Base-by-base conservation (phyloP, 2,888 invertebrate species). In the Clostera curtula region DNA sequence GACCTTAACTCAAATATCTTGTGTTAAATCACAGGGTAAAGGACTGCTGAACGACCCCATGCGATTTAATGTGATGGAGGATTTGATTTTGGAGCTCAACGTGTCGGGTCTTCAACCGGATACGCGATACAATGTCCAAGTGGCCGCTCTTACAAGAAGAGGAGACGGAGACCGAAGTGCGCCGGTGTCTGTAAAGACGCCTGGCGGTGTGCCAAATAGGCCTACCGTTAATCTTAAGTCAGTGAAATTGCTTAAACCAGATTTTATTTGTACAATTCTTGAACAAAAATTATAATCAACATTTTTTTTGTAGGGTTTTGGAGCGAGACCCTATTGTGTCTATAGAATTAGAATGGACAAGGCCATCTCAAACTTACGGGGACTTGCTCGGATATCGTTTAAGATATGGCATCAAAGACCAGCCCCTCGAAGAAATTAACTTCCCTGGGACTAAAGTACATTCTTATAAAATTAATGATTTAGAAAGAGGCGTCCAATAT, bases 91-190 rank as follows among this genome's bases (percentile, higher is more conserved):
- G 31, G 92, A 95, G 61, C 87, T 92, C 51, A 95, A 95, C 65
- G 90, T 97, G 26, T 91, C 93, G 7, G 94, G 93, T 7, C 86
- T 99, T 21, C 96, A 97, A 70, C 97, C 99, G 3, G 97, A 98
- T 62, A 97, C 98, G 0, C 89, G 90, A 51, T 99, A 99, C 79
- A 91, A 91, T 28, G 91, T 97, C 32, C 95, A 96, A 85, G 96
- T 98, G 32, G 97, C 97, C 1, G 99, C 98, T 1, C 86, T 98
- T 36, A 99, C 98, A 3, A 88, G 97, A 39, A 96, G 96, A 72
- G 99, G 99, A 20, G 98, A 99, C 69, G 99, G 99, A 10, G 93
- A 95, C 68, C 87, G 97, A 42, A 97, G 97, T 64, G 83, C 90
- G 35, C 93, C 95, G 12, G 92, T 92, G 30, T 89, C 89, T 35